Evolutionary conservation across 2,113 vertebrate genomes (phyloP).

Genomic region (Daubentonia madagascariensis): DNA sequence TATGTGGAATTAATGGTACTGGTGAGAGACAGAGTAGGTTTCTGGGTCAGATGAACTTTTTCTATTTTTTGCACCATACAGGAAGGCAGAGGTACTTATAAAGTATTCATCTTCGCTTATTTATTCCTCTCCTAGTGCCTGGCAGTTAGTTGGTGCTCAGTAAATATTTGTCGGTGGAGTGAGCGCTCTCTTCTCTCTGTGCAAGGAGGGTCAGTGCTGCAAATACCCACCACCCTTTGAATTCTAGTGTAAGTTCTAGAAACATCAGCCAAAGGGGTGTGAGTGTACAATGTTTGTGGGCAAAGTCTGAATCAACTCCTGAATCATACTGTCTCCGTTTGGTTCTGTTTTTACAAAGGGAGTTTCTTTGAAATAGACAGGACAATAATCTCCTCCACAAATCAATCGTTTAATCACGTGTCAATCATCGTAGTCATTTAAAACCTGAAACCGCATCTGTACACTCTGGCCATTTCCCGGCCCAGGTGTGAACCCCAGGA

Average conservation of each 20-base stretch:
- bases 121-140: background rate
- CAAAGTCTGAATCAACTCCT: constrained; percentile 7
- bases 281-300: background rate
- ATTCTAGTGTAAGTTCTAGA: background rate
- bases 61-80: background rate
- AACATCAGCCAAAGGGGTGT: background rate
- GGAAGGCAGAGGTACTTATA: background rate
- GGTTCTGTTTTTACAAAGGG: constrained; percentile 43
- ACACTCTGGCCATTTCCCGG: constrained; percentile 33
- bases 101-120: background rate
- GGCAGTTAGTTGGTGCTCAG: background rate
- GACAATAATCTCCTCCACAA: constrained; percentile 23
- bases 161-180: background rate
- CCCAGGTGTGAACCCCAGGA: constrained; percentile 73
- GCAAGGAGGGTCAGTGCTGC: fast-evolving
- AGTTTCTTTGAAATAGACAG: constrained; percentile 51
- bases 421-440: constrained; percentile 56
- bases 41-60: background rate
- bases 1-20: background rate
- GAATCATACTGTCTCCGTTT: background rate
- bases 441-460: constrained; percentile 63
- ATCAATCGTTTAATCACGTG: constrained; percentile 58
- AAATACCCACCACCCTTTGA: background rate
- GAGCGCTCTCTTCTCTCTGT: background rate
- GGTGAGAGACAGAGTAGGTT: background rate